Base-by-base conservation (phyloP, 2,797 vertebrate genomes). In the Pelobates cultripes region DNA sequence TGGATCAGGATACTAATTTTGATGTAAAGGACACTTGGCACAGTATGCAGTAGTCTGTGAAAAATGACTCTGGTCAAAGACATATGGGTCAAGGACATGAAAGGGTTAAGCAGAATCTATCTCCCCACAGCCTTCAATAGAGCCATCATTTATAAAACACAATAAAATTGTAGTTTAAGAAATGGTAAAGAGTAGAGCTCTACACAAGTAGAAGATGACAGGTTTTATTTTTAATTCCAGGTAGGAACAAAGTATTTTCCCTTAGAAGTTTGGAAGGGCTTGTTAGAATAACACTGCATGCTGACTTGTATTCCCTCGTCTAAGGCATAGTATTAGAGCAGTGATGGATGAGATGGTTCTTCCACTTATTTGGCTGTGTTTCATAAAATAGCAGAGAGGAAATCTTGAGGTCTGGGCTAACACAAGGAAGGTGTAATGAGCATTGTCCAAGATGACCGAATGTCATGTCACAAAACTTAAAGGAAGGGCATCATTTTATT, bases 331-430 rank as follows among this genome's bases (percentile, higher is more conserved):
- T 91, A 94, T 92, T 91, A 91, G 92, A 91, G 90, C 78, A 86
- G 72, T 93, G 95, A 95, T 93, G 93, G 92, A 95, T 91, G 89
- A 86, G 73, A 60, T 75, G 75, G 89, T 88, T 80, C 43, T 81
- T 85, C 89, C 87, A 79, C 90, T 92, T 88, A 90, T 91, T 88
- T 89, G 86, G 87, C 90, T 89, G 78, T 63, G 82, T 88, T 88
- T 88, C 85, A 88, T 88, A 86, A 79, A n/a, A 53, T 68, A 44
- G 86, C 84, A 85, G 86, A 45, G 81, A 88, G 81, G 80, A 90
- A 86, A 89, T 79, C 84, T 82, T 77, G 84, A 86, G 85, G 83
- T 82, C 15, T 82, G 61, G 82, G 79, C 69, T 71, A 81, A 84
- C 90, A 86, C 84, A 83, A 82, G 84, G 44, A 63, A 60, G 81